These are phyloP conservation scores for Brachionus sp. DNA, from an alignment of 1,140 invertebrate genomes.

Conservation along the genomic window DNA sequence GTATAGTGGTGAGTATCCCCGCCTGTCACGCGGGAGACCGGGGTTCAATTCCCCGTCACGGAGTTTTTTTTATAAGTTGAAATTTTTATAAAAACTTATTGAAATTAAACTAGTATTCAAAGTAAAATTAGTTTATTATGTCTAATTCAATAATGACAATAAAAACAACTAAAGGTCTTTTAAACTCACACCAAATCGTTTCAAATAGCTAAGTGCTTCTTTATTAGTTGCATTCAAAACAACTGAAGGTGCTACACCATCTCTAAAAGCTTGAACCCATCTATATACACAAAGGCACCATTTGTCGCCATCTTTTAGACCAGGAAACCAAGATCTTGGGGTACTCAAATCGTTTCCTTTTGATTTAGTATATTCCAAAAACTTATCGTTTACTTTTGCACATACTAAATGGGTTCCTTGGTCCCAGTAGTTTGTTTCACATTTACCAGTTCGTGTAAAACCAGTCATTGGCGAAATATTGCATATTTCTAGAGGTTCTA, in stretches of 20 bases:
- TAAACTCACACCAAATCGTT: neutral
- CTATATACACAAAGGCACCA: conserved; percentile 40
- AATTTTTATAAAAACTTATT: neutral
- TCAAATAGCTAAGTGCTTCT: neutral
- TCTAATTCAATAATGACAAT: no score
- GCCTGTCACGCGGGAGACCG: neutral
- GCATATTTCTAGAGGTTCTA: conserved; percentile 20
- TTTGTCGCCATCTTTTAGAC: conserved; percentile 25
- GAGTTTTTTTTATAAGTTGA: neutral
- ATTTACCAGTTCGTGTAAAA: conserved; percentile 20
- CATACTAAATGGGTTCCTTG: conserved; percentile 27
- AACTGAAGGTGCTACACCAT: neutral
- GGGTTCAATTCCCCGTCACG: conserved; percentile 1
- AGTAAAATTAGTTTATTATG: no score
- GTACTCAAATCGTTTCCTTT: conserved; percentile 43
- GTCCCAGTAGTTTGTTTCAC: conserved; percentile 5
- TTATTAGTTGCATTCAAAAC: conserved; percentile 16
- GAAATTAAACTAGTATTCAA: no score
- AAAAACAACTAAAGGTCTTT: neutral
- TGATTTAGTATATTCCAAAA: conserved; percentile 27
- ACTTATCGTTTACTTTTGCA: conserved; percentile 28
- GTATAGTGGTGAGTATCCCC: conserved; percentile 19
- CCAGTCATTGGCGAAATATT: conserved; percentile 19
- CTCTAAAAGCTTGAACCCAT: conserved; percentile 39
- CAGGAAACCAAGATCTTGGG: conserved; percentile 22